These are phyloP conservation scores for Neodiprion virginianus DNA, from an alignment of 1,140 invertebrate genomes.

Conservation along the genomic window DNA sequence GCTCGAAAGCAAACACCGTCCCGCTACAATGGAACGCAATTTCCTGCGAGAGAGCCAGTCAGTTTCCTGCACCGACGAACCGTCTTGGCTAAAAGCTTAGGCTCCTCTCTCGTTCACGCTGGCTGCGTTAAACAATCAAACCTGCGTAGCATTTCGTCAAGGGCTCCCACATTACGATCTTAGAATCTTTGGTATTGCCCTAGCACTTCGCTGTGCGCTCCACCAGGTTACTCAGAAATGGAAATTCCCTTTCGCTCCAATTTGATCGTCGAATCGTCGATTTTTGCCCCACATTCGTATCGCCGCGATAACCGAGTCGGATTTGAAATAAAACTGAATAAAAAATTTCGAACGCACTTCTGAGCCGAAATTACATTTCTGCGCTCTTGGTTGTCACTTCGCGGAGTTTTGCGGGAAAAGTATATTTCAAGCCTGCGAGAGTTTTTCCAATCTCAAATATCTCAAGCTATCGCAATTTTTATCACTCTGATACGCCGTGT, in stretches of 20 bases:
- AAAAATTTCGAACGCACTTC: no score
- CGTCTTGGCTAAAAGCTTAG: conserved; percentile 48
- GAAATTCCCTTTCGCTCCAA: background rate
- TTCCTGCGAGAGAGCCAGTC: conserved; percentile 45
- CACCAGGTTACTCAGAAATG: conserved; percentile 1
- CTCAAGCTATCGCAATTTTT: no score
- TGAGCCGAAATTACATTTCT: no score
- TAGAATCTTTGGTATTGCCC: conserved; percentile 5
- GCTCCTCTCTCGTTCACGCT: conserved; percentile 33
- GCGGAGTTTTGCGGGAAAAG: no score
- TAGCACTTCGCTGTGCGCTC: background rate
- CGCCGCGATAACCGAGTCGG: no score
- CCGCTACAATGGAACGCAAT: conserved; percentile 54
- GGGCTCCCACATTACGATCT: conserved; percentile 1
- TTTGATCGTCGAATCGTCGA: background rate
- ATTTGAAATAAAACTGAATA: no score
- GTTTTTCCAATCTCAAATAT: no score
- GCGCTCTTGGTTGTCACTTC: no score
- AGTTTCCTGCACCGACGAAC: conserved; percentile 36
- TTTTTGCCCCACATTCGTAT: background rate
- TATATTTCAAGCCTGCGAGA: no score
- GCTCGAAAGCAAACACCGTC: conserved; percentile 47
- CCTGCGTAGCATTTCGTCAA: conserved; percentile 35
- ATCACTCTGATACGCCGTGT: no score
- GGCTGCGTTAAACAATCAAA: conserved; percentile 47